A percentile compares a stretch with the other conserved stretches of the same genome.
These are phyloP conservation scores for Scaptomyza reducta DNA, from an alignment of 2,888 invertebrate genomes.

Conservation along the genomic window DNA sequence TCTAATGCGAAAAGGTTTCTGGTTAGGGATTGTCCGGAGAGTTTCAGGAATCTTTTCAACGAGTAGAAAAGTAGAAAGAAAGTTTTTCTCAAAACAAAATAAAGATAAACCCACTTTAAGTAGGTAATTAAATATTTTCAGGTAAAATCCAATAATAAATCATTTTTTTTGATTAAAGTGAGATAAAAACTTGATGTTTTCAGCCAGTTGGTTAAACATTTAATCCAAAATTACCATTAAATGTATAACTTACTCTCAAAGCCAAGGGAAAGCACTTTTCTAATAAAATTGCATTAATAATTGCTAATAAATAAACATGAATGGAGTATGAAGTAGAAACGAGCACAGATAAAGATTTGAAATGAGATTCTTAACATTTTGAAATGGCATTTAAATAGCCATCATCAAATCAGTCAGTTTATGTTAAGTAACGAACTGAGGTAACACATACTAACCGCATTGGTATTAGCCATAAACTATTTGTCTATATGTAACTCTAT, in stretches of 20 bases:
- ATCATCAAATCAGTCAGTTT: slow-evolving; percentile 71
- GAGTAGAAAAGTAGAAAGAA: no score
- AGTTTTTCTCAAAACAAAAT: no score
- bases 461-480: slow-evolving; percentile 67
- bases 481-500: slow-evolving; percentile 8
- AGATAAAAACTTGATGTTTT: no score
- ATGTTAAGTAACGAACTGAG: slow-evolving; percentile 58
- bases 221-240: not conserved
- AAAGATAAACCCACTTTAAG: no score
- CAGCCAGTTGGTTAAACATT: not conserved
- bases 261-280: slow-evolving; percentile 25
- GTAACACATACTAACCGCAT: slow-evolving; percentile 31
- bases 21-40: not conserved
- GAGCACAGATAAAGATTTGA: slow-evolving; percentile 21
- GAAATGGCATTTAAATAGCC: slow-evolving; percentile 66
- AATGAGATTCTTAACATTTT: slow-evolving; percentile 28
- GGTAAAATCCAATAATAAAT: no score
- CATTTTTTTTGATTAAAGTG: no score
- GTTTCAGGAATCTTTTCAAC: no score
- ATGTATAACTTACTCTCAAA: slow-evolving; percentile 1
- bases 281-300: slow-evolving; percentile 34
- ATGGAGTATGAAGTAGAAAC: not conserved
- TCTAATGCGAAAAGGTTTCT: not conserved
- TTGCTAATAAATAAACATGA: slow-evolving; percentile 49
- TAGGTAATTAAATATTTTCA: no score